Conservation (phyloP, 2,113 vertebrate genomes). For the Alexandromys fortis region DNA sequence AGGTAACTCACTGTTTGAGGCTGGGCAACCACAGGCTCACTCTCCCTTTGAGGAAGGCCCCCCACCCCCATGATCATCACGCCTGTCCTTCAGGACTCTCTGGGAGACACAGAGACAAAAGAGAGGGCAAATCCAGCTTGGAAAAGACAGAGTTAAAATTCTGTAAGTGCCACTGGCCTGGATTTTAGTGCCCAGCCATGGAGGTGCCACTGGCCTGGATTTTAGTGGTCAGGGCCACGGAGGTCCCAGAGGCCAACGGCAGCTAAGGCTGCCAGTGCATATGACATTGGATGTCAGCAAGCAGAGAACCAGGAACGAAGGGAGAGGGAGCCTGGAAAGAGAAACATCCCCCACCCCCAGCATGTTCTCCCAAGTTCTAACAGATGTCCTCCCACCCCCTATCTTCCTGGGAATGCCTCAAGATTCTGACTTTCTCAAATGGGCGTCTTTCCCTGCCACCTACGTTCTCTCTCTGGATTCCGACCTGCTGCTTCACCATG, state of each 20-base stretch:
- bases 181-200: too few species aligned
- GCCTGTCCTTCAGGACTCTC: neutral
- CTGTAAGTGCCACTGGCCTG: too few species aligned
- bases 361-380: neutral
- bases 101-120: neutral
- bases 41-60: neutral
- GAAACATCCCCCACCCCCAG: neutral
- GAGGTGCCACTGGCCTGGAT: neutral
- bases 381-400: conserved; percentile 62
- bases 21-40: neutral
- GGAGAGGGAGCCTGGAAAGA: neutral
- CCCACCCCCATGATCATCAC: neutral
- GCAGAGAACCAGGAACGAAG: neutral
- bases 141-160: neutral
- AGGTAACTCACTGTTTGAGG: neutral
- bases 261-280: neutral
- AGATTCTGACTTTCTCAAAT: conserved; percentile 16
- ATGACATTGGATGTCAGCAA: neutral
- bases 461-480: conserved; percentile 60
- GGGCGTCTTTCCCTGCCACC: conserved; percentile 60
- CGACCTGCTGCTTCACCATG: conserved; percentile 27
- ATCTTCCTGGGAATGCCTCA: conserved; percentile 64
- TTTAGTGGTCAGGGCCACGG: neutral
- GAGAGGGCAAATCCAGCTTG: neutral
- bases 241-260: neutral